Percentiles rank a stretch among this genome's conserved stretches.
Evolutionary conservation across 2,888 invertebrate species (phyloP).

Genomic region (Exocentrus adspersus): DNA sequence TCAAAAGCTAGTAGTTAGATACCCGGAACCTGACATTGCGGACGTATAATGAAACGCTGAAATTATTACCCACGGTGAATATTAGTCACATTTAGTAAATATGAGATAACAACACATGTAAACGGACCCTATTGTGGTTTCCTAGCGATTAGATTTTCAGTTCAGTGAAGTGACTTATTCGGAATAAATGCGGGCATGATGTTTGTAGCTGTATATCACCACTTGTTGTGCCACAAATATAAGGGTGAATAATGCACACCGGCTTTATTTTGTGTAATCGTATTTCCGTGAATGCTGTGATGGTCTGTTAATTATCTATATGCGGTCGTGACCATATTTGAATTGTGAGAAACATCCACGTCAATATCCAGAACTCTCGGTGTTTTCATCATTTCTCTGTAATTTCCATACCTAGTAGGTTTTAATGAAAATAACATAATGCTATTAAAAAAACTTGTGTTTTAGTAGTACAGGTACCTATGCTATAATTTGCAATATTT

Average conservation of each 20-base stretch:
- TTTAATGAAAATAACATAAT: too few relatives aligned
- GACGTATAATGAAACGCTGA: slow-evolving; percentile 6
- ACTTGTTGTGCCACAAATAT: slow-evolving; percentile 3
- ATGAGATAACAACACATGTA: slow-evolving; percentile 16
- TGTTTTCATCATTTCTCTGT: too few relatives aligned
- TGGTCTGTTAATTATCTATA: neutral
- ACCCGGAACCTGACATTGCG: slow-evolving; percentile 20
- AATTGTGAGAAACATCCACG: too few relatives aligned
- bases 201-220: slow-evolving; percentile 7
- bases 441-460: too few relatives aligned
- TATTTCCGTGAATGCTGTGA: neutral
- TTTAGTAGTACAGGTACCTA: too few relatives aligned
- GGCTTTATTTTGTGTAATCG: neutral
- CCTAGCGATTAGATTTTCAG: slow-evolving; percentile 7
- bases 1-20: slow-evolving; percentile 10
- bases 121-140: slow-evolving; percentile 14
- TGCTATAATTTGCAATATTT: too few relatives aligned
- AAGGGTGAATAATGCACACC: neutral
- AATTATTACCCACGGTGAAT: slow-evolving; percentile 6
- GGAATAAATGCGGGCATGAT: slow-evolving; percentile 5
- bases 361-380: too few relatives aligned
- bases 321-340: neutral
- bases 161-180: slow-evolving; percentile 3
- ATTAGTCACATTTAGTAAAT: slow-evolving; percentile 14
- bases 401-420: too few relatives aligned